Base-by-base conservation (phyloP, 2,113 vertebrate species). In the Bubalus kerabau region DNA sequence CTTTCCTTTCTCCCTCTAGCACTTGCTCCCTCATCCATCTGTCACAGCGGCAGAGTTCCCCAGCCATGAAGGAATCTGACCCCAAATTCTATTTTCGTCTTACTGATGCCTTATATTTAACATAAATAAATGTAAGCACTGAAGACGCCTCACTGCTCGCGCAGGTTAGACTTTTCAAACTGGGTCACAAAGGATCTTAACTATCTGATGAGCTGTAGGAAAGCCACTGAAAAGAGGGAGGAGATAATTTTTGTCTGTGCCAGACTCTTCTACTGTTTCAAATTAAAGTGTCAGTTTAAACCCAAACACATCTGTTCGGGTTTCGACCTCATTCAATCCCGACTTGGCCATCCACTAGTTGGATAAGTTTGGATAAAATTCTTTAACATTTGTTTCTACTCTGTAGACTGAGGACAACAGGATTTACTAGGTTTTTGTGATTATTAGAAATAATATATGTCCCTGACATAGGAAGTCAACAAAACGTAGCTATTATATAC, bases 41-140 rank as follows among this genome's bases (percentile, higher is more conserved):
- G 98, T 97, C 94, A 97, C 94, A 97, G 96, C 76, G 93, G 98
- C 95, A 97, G 92, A 97, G 94, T 83, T 98, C 56, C 56, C 94
- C 81, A 98, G 97, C 94, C 97, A 98, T 96, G 95, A 98, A 98
- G 91, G 97, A 95, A 98, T 97, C 97, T 98, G 98, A 98, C 98
- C 97, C 95, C 97, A 96, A 95, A 94, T 97, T 98, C 98, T 98
- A 98, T 98, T 98, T 98, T 91, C 26, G 78, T 95, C 91, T 71
- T 90, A n/a, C 85, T 76, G 74, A 87, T 96, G 95, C 78, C 82
- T 97, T 97, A 96, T n/a, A 94, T 97, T 98, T 96, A 96, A 96
- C 84, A 96, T 92, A 94, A 97, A 96, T 93, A 97, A 97, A 97
- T 74, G 88, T 54, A 96, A 90, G 86, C 91, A 91, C 26, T 28